phyloP scores from a whole-genome alignment of 2,888 invertebrate genomes.

The Acanthoscelides obtectus region DNA sequence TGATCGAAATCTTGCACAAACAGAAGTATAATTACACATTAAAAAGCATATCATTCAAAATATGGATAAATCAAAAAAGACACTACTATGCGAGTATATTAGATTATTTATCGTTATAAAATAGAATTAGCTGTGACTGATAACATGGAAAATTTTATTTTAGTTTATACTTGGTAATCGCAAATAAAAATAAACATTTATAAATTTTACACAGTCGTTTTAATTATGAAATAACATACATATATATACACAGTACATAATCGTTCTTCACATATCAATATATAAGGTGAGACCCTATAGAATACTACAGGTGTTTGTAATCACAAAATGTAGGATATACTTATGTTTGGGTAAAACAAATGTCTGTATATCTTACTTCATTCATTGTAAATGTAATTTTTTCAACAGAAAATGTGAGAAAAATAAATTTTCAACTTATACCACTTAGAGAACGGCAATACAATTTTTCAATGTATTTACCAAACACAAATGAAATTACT shows the following conservation, averaged over 20 bases:
- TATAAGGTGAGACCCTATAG: background rate
- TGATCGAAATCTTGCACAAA: background rate
- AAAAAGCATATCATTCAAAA: background rate
- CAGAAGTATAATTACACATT: background rate
- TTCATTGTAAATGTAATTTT: too few relatives aligned
- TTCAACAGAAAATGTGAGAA: too few relatives aligned
- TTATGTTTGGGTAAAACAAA: too few relatives aligned
- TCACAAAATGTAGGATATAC: too few relatives aligned
- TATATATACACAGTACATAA: background rate
- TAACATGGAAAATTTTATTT: conserved; percentile 29
- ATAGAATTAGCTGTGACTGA: conserved; percentile 41
- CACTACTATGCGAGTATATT: conserved; percentile 17
- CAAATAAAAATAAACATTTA: conserved; percentile 13
- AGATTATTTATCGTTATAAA: conserved; percentile 18
- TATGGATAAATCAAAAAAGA: conserved; percentile 17
- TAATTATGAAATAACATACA: background rate
- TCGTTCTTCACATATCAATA: background rate
- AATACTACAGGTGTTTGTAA: too few relatives aligned
- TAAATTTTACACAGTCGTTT: background rate
- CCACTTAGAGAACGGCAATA: too few relatives aligned
- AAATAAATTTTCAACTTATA: too few relatives aligned
- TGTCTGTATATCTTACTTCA: too few relatives aligned
- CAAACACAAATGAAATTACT: too few relatives aligned
- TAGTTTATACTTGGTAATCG: conserved; percentile 32
- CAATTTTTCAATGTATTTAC: too few relatives aligned